Percentiles rank a stretch among this genome's conserved stretches.
Conservation (phyloP, 2,797 vertebrate species). For the Siniperca scherzeri region DNA sequence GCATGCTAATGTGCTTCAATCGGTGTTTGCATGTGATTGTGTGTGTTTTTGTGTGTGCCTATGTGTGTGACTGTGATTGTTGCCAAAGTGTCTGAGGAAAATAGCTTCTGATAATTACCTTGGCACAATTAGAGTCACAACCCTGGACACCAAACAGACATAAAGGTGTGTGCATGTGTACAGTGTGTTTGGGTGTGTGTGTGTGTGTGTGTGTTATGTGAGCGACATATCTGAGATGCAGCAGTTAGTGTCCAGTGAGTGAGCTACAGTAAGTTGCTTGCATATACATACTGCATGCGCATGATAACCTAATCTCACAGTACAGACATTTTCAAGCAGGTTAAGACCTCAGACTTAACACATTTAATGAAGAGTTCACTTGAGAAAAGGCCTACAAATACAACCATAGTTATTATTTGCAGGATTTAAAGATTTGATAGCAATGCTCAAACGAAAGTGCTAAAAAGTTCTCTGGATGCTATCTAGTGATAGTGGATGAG, state of each 20-base stretch:
- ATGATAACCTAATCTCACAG: conserved; percentile 43
- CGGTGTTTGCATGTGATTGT: conserved; percentile 27
- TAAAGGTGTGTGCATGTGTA: conserved; percentile 5
- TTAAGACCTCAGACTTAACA: conserved; percentile 29
- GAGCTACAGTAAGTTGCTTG: conserved; percentile 8
- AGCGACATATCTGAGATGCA: conserved; percentile 18
- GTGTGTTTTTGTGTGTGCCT: conserved; percentile 24
- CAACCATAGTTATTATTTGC: conserved; percentile 1
- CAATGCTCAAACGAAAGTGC: conserved; percentile 29
- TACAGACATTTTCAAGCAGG: conserved; percentile 27
- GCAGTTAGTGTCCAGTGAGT: conserved; percentile 7
- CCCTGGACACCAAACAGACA: conserved; percentile 35
- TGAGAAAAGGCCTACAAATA: conserved; percentile 19
- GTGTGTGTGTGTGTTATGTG: neutral
- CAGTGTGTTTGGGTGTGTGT: conserved; percentile 20
- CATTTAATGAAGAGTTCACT: conserved; percentile 33
- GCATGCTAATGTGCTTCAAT: conserved; percentile 6
- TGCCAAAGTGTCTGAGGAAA: conserved; percentile 59
- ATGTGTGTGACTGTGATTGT: conserved; percentile 39
- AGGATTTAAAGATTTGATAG: conserved; percentile 11
- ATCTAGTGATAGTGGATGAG: conserved; percentile 3
- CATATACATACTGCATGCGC: conserved; percentile 27
- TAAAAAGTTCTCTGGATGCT: conserved; percentile 10
- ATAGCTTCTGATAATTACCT: conserved; percentile 78
- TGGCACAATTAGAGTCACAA: conserved; percentile 72